A percentile compares a stretch with the other conserved stretches of the same genome.
Conservation (phyloP, 2,797 vertebrate genomes). For the Typhlichthys eigenmanni region DNA sequence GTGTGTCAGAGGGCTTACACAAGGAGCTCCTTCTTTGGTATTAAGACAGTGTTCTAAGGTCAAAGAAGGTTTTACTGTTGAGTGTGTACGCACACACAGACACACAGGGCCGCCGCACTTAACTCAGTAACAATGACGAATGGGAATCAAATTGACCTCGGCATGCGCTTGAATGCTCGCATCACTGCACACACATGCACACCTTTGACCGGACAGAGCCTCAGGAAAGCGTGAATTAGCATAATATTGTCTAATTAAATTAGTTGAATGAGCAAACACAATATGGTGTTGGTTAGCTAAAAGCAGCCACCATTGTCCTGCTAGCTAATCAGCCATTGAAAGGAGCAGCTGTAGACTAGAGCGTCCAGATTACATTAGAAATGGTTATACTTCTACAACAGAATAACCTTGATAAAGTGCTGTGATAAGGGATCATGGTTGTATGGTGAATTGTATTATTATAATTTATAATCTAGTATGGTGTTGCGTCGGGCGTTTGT, state of each 20-base stretch:
- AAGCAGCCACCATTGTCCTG: conserved; percentile 12
- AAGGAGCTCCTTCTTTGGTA: conserved; percentile 33
- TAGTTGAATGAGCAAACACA: conserved; percentile 19
- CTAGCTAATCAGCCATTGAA: conserved; percentile 32
- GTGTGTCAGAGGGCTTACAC: conserved; percentile 17
- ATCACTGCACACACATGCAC: not conserved
- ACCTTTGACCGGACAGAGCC: not conserved
- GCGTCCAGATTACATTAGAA: conserved; percentile 1
- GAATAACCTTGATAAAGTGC: conserved; percentile 6
- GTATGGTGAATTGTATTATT: too few relatives aligned
- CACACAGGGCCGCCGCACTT: not conserved
- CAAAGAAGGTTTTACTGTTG: conserved; percentile 25
- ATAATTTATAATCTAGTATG: too few relatives aligned
- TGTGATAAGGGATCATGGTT: not conserved
- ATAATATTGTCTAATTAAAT: conserved; percentile 18
- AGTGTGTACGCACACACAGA: conserved; percentile 1
- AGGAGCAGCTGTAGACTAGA: conserved; percentile 17
- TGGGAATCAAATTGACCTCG: not conserved
- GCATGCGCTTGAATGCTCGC: not conserved
- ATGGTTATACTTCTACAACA: not conserved
- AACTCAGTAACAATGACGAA: not conserved
- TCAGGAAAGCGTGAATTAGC: conserved; percentile 8
- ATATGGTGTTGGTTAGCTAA: conserved; percentile 16
- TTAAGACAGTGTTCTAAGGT: conserved; percentile 49
- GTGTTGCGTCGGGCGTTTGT: too few relatives aligned